Base-by-base conservation (phyloP, 2,113 vertebrate species). In the Benitochromis conjunctus region DNA sequence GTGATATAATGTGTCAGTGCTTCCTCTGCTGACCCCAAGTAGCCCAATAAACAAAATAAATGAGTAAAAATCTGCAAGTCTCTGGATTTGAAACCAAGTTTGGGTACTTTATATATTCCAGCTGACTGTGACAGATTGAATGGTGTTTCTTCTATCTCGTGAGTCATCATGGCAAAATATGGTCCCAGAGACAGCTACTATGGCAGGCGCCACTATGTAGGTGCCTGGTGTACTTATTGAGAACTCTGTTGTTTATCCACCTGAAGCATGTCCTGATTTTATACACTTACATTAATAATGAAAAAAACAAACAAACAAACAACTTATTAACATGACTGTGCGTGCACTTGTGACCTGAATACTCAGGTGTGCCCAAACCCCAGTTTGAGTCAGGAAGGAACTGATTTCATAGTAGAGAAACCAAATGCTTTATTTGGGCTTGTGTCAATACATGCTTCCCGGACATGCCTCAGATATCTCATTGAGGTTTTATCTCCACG, bases 401-500 rank as follows among this genome's bases (percentile, higher is more conserved):
- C 11, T 79, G 76, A 85, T 86, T 80, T 86, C 43, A 89, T 43
- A 60, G 31, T 4, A 48, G 62, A 76, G 38, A 81, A 86, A 89
- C 58, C 64, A 57, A 89, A 88, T 58, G 81, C 62, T 87, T 79
- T 88, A 74, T 90, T 88, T 86, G 87, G 88, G 84, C 87, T 87
- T 1, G 9, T 55, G 89, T 83, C 29, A 57, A 55, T 66, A 66
- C 77, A 18, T 19, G 86, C 85, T 80, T 90, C 79, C 79, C 64
- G 24, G 85, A 92, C 81, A 34, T 90, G 85, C 86, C 82, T 89
- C 80, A 4, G 89, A 93, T 91, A 92, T 89, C 86, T 89, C 85
- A 82, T 8, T 84, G 71, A 86, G 46, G 21, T 55, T 92, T 85
- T 86, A 86, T 92, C 86, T 84, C 62, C 92, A 90, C 62, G 43